phyloP scores from a whole-genome alignment of 2,888 invertebrate genomes.

The Ephialtes manifestator region DNA sequence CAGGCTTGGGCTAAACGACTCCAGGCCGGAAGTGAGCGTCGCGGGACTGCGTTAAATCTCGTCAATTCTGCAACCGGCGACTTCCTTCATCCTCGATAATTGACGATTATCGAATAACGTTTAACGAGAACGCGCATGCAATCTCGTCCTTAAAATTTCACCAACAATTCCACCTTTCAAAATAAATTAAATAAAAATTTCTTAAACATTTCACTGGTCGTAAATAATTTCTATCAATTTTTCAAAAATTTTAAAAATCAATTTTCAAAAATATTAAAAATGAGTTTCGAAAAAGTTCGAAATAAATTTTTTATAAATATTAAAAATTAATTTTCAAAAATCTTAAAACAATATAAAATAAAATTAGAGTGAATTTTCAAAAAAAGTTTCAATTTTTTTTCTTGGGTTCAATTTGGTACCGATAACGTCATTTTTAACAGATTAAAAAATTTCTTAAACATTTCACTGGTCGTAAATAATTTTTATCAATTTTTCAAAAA shows the following conservation, averaged over 20 bases:
- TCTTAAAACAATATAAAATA: no score
- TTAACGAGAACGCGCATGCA: conserved; percentile 19
- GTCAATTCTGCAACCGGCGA: conserved; percentile 42
- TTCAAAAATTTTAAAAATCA: no score
- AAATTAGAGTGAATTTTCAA: no score
- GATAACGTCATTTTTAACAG: no score
- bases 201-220: neutral
- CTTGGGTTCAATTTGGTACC: no score
- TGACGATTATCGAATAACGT: conserved; percentile 56
- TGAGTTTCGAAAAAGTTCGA: no score
- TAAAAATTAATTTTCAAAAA: no score
- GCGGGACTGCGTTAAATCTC: conserved; percentile 52
- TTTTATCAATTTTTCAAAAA: no score
- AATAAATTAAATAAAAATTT: neutral
- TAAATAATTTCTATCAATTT: no score
- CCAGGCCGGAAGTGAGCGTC: conserved; percentile 43
- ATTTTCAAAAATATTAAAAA: no score
- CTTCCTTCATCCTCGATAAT: conserved; percentile 44
- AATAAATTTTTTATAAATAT: no score
- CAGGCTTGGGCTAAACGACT: conserved; percentile 30
- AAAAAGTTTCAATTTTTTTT: no score
- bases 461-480: neutral
- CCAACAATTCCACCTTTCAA: neutral
- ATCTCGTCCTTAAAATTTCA: neutral
- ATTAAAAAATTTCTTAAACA: neutral